Base-by-base conservation (phyloP, 2,888 invertebrate species). In the Drosophila subquinaria region DNA sequence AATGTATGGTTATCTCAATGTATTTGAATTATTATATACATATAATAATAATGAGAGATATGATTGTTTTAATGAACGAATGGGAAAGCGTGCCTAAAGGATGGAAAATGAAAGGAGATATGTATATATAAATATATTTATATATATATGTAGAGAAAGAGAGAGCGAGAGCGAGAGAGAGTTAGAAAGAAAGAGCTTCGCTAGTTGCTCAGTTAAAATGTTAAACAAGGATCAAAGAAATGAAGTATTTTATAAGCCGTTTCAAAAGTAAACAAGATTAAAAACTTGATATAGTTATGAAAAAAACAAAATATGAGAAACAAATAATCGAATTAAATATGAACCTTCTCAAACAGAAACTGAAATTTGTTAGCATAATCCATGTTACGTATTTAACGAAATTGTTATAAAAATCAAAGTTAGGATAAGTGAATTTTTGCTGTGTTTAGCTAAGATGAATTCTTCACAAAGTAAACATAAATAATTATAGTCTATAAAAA, bases 341-440 rank as follows among this genome's bases (percentile, higher is more conserved):
- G 20, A 23, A 53, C 23, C 56, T 47, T 38, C 23, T 56, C 33
- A 23, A 30, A 53, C 23, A 20, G 40, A 45, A 62, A 20, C 47
- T 17, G 15, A 20, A 69, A 55, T 45, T 70, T 47, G 52, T 69
- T 63, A 60, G 60, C 56, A 38, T 47, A 60, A 48, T 57, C 65
- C 50, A 62, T 62, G 62, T 66, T 62, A 59, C 56, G 35, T 74
- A 68, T 68, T 45, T 45, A 66, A 61, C 36, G 38, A 50, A 51
- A 60, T 45, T 70, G 71, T 70, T 76, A 55, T 20, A 40, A 42
- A 20, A 50, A 15, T 20, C n/a, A 17, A 17, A 36, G 6, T 9
- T 38, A 71, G 38, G 35, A 30, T 59, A 53, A 53, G 36, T 53
- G 9, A 50, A n/a, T 30, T 53, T 72, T 55, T 64, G 59, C 55